These are phyloP conservation scores for Papilio xuthus DNA, from an alignment of 1,140 invertebrate genomes.

Conservation along the genomic window DNA sequence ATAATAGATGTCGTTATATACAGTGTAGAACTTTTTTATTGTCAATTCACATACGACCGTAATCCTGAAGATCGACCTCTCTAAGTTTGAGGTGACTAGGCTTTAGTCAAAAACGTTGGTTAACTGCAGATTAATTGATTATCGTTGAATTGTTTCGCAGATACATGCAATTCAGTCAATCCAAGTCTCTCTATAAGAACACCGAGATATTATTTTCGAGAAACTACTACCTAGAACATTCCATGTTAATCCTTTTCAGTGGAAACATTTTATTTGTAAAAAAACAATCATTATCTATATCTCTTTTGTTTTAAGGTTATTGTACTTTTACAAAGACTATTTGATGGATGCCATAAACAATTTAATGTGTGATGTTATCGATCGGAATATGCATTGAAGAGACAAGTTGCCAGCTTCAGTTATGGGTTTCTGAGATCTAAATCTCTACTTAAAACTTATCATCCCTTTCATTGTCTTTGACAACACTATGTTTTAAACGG, in stretches of 20 bases:
- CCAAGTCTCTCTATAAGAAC: neutral
- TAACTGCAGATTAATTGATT: too few species aligned
- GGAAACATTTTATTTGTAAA: neutral
- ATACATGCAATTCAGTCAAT: neutral
- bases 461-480: too few species aligned
- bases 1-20: too few species aligned
- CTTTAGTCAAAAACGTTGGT: too few species aligned
- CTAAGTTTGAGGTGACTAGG: too few species aligned
- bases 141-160: too few species aligned
- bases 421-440: neutral
- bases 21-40: too few species aligned
- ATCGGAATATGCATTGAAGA: neutral
- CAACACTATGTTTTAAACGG: too few species aligned
- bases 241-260: neutral
- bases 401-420: neutral
- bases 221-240: neutral
- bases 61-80: too few species aligned
- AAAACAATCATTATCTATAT: neutral
- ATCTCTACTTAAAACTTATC: too few species aligned
- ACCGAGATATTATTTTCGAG: neutral
- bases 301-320: neutral
- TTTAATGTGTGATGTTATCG: neutral
- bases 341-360: neutral
- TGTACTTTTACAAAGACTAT: slow-evolving; percentile 10
- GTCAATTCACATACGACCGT: too few species aligned